Evolutionary conservation across 2,888 invertebrate genomes (phyloP).

Genomic region (Latrodectus elegans): DNA sequence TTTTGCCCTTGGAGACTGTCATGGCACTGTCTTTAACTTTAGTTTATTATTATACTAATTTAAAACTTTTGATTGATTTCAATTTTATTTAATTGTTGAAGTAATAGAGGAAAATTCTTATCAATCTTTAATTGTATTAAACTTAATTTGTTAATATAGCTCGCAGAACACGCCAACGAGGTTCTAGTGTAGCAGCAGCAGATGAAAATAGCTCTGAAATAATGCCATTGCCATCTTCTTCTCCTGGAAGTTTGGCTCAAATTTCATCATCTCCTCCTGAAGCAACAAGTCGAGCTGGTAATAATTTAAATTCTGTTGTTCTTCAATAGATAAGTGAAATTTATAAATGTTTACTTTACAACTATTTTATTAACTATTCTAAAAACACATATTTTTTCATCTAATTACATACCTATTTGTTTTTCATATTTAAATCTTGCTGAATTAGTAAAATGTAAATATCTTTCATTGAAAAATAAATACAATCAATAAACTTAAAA

Average conservation of each 20-base stretch:
- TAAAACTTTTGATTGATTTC: too few relatives aligned
- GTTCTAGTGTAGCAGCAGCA: background rate
- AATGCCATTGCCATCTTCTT: slow-evolving; percentile 38
- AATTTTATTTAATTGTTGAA: too few relatives aligned
- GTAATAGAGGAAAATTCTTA: too few relatives aligned
- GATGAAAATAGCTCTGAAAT: slow-evolving; percentile 27
- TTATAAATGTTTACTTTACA: background rate
- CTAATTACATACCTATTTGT: background rate
- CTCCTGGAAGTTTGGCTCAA: slow-evolving; percentile 3
- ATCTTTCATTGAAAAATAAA: background rate
- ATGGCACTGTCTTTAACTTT: too few relatives aligned
- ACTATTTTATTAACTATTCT: background rate
- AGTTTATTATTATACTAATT: too few relatives aligned
- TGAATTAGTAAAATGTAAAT: background rate
- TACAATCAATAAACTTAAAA: too few relatives aligned
- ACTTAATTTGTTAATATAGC: background rate
- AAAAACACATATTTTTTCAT: background rate
- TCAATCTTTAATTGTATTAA: background rate
- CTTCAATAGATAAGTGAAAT: background rate
- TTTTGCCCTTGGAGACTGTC: too few relatives aligned
- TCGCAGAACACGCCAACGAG: background rate
- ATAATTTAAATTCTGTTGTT: background rate
- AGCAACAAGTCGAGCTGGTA: slow-evolving; percentile 13
- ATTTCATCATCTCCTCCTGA: slow-evolving; percentile 11
- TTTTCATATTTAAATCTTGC: background rate